These are phyloP conservation scores for Nephila pilipes DNA, from an alignment of 1,140 invertebrate species.

Conservation along the genomic window DNA sequence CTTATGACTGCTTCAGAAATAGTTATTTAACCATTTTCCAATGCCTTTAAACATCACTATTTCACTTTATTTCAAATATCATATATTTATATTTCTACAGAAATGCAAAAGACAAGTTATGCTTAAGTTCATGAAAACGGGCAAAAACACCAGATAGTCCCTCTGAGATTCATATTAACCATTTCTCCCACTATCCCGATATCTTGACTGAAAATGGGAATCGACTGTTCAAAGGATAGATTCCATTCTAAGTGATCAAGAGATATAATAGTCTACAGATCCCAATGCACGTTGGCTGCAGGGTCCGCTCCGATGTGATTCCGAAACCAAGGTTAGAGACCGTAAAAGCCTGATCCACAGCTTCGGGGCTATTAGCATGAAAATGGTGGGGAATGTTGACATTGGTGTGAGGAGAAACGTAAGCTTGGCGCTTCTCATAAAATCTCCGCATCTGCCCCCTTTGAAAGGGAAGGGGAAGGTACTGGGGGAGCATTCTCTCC, in stretches of 20 bases:
- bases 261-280: neutral
- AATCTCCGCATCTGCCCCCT: slow-evolving; percentile 49
- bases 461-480: slow-evolving; percentile 9
- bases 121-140: no score
- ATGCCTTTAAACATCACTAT: no score
- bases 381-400: slow-evolving; percentile 60
- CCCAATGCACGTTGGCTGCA: neutral
- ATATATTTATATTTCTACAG: no score
- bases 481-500: neutral
- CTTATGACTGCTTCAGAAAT: no score
- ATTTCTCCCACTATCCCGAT: neutral
- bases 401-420: slow-evolving; percentile 50
- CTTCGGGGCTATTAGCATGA: slow-evolving; percentile 50
- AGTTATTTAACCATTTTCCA: no score
- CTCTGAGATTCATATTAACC: neutral
- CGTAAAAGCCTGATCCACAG: neutral
- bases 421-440: slow-evolving; percentile 51
- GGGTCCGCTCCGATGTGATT: neutral
- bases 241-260: neutral
- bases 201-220: neutral
- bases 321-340: slow-evolving; percentile 24
- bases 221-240: neutral
- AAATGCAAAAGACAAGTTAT: no score
- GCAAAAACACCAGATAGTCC: neutral
- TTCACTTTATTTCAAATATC: no score